Evolutionary conservation across 2,797 vertebrate species (phyloP).

Genomic region (Emydoidea blandingii): DNA sequence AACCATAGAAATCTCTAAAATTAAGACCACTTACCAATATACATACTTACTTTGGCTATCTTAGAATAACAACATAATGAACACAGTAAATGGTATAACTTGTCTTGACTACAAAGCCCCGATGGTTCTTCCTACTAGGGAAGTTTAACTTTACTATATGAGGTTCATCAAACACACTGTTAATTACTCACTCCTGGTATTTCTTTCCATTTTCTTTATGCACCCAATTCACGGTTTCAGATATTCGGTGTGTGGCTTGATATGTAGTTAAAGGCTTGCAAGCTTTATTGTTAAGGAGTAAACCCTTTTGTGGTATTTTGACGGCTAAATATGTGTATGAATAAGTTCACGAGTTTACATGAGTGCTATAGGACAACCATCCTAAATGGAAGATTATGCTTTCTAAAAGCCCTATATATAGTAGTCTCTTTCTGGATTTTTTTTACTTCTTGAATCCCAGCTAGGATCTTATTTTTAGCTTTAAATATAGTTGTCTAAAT

Average conservation of each 20-base stretch:
- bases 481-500: not conserved
- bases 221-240: not conserved
- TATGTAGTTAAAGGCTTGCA: not conserved
- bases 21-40: not conserved
- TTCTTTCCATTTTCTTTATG: not conserved
- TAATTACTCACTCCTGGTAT: not conserved
- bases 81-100: not conserved
- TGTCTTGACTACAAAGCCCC: not conserved
- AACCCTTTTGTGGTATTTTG: not conserved
- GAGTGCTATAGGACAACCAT: not conserved
- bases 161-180: not conserved
- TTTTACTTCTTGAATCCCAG: not conserved
- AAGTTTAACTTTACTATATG: fast-evolving
- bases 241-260: not conserved
- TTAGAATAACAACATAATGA: not conserved
- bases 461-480: not conserved
- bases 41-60: not conserved
- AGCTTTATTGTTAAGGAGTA: not conserved
- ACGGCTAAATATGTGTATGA: not conserved
- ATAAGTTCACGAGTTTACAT: not conserved
- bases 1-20: not conserved
- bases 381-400: not conserved
- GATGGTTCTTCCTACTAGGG: not conserved
- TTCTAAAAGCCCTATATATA: not conserved
- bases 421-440: not conserved